Conservation (phyloP, 2,888 invertebrate species). For the Physocephala rufipes region DNA sequence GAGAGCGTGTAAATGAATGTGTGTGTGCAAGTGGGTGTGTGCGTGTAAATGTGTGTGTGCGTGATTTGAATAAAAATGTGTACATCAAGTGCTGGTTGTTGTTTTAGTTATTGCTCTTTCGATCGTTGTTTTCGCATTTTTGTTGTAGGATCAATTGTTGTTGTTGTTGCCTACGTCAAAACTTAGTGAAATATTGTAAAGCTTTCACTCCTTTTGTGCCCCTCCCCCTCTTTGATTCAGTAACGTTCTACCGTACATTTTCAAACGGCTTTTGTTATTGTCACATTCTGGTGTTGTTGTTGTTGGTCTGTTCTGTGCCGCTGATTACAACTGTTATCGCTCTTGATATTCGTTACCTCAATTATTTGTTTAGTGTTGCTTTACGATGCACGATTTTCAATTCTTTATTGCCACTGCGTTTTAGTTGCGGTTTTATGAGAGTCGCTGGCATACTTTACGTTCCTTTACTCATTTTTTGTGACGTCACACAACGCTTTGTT, state of each 20-base stretch:
- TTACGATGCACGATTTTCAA: background rate
- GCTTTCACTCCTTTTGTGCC: constrained; percentile 40
- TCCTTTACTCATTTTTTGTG: no score
- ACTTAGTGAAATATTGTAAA: constrained; percentile 44
- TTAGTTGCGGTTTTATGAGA: no score
- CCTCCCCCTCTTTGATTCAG: no score
- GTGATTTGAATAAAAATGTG: no score
- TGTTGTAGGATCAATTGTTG: no score
- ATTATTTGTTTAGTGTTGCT: background rate
- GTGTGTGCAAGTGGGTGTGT: background rate
- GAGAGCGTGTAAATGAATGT: constrained; percentile 25
- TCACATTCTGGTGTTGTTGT: constrained; percentile 27
- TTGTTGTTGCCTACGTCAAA: constrained; percentile 51
- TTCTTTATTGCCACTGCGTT: constrained; percentile 37
- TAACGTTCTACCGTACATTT: no score
- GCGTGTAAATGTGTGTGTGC: no score
- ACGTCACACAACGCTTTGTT: no score
- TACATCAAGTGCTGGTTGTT: no score
- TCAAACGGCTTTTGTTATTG: constrained; percentile 28
- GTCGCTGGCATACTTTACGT: no score
- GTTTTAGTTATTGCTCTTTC: no score
- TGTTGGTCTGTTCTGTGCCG: constrained; percentile 38
- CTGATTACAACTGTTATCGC: constrained; percentile 17
- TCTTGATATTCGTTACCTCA: background rate
- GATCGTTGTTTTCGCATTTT: no score